Base-by-base conservation (phyloP, 1,140 invertebrate genomes). In the Vanessa tameamea region DNA sequence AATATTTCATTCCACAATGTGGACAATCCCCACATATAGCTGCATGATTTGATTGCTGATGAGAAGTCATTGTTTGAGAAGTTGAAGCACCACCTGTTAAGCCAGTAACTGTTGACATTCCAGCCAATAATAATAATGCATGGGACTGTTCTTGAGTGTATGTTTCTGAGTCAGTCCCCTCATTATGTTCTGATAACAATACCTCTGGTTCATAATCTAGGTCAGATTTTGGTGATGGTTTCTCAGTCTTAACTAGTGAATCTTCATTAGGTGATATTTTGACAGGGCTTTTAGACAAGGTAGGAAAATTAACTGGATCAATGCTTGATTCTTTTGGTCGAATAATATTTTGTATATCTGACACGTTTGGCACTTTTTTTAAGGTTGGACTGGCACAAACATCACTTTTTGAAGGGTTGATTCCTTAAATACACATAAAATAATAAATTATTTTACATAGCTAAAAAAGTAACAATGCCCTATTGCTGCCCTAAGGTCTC, bases 21-120 rank as follows among this genome's bases (percentile, higher is more conserved):
- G 95, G 95, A 83, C 95, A 95, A 77, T 94, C 94, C 0, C 94
- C 94, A 78, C 94, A 94, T 16, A 94, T 94, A 6, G 94, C 94
- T 48, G 94, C 94, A 81, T 95, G 94, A 72, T 94, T 94, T 4
- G 90, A 88, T 66, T 91, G 89, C 74, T 82, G 93, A 81, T 86
- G 85, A 48, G 72, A 61, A 20, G 83, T 79, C 59, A 87, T 64
- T 15, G 79, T 79, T 77, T 90, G 89, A 31, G 88, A 91, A 47
- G 88, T 88, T 0, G 90, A 92, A 20, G 91, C 86, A 31, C 88
- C 87, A 14, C 79, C 65, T 15, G 79, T 79, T 64, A 92, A 63
- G 11, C 82, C 81, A 16, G 84, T 81, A 2, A 85, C 88, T 26
- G 69, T 78, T 16, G 90, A 91, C 90, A 92, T 91, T 50, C 90